Base-by-base conservation (phyloP, 35 echinoderm and acorn worm species). In the Anneissia japonica region DNA sequence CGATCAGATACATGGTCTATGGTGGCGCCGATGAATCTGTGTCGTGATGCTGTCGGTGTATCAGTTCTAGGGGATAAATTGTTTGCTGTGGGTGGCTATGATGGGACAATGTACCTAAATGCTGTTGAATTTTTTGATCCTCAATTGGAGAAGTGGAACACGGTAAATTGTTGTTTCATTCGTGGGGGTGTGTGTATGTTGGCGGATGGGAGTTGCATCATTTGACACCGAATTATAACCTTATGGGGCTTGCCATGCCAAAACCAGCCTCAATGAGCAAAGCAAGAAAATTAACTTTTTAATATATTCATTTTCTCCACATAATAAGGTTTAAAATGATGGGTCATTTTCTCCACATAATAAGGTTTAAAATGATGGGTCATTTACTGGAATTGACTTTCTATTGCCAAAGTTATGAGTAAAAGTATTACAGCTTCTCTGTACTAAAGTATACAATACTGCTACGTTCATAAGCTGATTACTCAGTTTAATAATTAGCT, bases 51-150 rank as follows among this genome's bases (percentile, higher is more conserved):
- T 16, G 96, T 99, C 7, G 96, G 92, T 0, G 92, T 94, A 34
- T 86, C 92, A 29, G 92, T 99, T 5, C 72, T 99, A 28, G 96
- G 96, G 9, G 92, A 94, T 46, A 93, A 90, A 12, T 77, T 99
- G 0, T 99, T 91, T 90, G 96, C 96, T 21, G 96, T 93, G 74
- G 96, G 96, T 30, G 96, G 96, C 0, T 99, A 94, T 46, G 92
- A 99, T 87, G 92, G 92, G 21, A 83, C 83, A 51, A 86, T 39
- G 19, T 94, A 94, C 72, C 86, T 99, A 73, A 99, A 91, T 81
- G 82, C 89, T 29, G 92, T 99, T 1, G 96, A 99, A 81, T 91
- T 89, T 41, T 99, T 91, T 91, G 96, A 99, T 43, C 91, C 95
- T n/a, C 79, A 91, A 23, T 74, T 83, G 32, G 86, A 82, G n/a